Conservation (phyloP, 1,140 invertebrate genomes). For the Portunus trituberculatus region DNA sequence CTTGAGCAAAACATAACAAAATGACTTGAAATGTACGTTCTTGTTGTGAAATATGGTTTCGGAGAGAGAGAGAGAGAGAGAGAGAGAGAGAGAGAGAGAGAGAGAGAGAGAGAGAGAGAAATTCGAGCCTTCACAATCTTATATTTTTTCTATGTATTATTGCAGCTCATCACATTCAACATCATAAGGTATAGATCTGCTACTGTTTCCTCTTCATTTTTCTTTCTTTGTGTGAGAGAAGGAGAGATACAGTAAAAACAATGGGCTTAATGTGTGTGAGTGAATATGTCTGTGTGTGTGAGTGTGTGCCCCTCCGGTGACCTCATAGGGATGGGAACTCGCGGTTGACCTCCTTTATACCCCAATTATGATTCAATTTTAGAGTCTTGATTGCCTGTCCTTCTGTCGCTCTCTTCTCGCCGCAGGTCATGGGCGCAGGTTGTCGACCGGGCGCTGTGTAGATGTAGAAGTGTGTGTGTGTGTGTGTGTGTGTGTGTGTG, state of each 20-base stretch:
- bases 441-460: background rate
- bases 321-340: background rate
- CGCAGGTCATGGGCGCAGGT: background rate
- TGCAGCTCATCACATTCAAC: too few species aligned
- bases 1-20: background rate
- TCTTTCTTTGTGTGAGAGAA: too few species aligned
- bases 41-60: background rate
- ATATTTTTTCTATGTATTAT: too few species aligned
- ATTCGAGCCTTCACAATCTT: background rate
- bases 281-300: too few species aligned
- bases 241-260: too few species aligned
- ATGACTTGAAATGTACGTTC: background rate
- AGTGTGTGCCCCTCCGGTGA: background rate
- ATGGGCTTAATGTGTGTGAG: too few species aligned
- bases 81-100: constrained; percentile 20
- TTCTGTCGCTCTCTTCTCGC: constrained; percentile 6
- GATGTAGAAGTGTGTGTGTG: too few species aligned
- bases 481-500: background rate
- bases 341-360: background rate
- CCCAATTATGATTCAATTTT: constrained; percentile 2
- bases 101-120: constrained; percentile 11
- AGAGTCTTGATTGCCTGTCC: background rate
- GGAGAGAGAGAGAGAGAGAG: constrained; percentile 18
- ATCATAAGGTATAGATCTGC: too few species aligned
- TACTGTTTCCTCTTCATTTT: too few species aligned